Evolutionary conservation across 2,888 invertebrate species (phyloP).

Genomic region (Brenthis ino): DNA sequence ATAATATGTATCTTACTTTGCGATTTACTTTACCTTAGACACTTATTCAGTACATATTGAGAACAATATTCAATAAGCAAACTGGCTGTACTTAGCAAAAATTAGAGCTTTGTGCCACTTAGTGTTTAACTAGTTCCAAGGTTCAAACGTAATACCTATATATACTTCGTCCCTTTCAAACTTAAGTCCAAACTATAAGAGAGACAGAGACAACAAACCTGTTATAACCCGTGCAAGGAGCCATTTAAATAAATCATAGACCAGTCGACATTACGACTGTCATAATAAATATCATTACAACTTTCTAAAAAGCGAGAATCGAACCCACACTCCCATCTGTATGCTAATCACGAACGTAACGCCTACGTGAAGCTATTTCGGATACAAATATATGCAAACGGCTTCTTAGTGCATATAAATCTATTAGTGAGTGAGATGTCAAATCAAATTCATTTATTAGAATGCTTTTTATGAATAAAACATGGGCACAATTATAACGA

Average conservation of each 20-base stretch:
- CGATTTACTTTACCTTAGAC: too few species aligned
- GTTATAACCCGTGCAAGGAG: conserved; percentile 37
- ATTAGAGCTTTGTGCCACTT: conserved; percentile 31
- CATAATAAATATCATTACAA: conserved; percentile 50
- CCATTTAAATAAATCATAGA: conserved; percentile 48
- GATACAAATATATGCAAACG: conserved; percentile 51
- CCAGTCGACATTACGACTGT: conserved; percentile 45
- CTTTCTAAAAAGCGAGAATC: conserved; percentile 53
- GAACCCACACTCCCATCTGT: conserved; percentile 50
- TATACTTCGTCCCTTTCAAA: conserved; percentile 1
- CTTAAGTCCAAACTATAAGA: neutral
- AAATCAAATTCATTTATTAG: conserved; percentile 42
- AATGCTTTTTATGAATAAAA: conserved; percentile 42
- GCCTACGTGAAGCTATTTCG: conserved; percentile 44
- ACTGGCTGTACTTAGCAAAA: conserved; percentile 22
- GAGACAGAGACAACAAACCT: conserved; percentile 31
- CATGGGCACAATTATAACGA: conserved; percentile 29
- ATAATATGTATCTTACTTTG: too few species aligned
- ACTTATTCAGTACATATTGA: neutral
- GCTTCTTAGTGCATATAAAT: conserved; percentile 44
- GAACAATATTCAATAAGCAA: conserved; percentile 26
- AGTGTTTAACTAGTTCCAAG: conserved; percentile 27
- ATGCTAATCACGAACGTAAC: conserved; percentile 49
- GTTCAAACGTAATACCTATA: conserved; percentile 21
- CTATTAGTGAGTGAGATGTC: conserved; percentile 48